Evolutionary conservation across 2,888 invertebrate genomes (phyloP), one percentile per base, ranked within the genome.

Genomic region (Copidosoma aretas): DNA sequence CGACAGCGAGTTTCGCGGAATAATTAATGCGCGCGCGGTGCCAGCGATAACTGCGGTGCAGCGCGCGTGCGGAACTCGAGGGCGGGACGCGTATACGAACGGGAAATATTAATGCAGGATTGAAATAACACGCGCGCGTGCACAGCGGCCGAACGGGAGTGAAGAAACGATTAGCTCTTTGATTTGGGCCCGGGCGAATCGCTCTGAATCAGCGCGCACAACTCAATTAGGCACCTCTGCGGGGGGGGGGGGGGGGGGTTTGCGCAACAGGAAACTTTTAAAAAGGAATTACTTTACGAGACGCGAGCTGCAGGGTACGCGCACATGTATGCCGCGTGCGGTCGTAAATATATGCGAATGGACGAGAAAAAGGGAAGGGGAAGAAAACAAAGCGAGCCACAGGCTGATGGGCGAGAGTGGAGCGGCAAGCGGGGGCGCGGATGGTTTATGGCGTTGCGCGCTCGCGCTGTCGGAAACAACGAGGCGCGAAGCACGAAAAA

Each of bases 401-500:
- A 32, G 32, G 32, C 32, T 3, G 8, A 32, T 8, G 32, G 15
- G 19, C 15, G 12, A 46, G 43, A 43, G 10, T 17, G 58, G 32
- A 32, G 39, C 43, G 17, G 22, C 43, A 46, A 46, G 43, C 12
- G 17, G 24, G 22, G 43, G 39, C 15, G n/a, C 17, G 4, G 32
- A 32, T 46, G 43, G 43, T 46, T 46, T 46, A 46, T 46, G 43
- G 43, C 15, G 25, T 46, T 46, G 14, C 43, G 12, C 43, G 43
- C 43, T 46, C 43, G 43, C 43, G 8, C 12, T 17, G 43, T 46
- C 43, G 43, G 43, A 46, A 46, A 46, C 43, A 46, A 46, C 43
- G 10, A 19, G 25, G 56, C 15, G 24, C 25, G 15, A 57, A 77
- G 75, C 76, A 75, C 73, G 74, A 77, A 76, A 46, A 76, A 77